Conservation (phyloP, 2,888 invertebrate genomes). For the Heliconius ismenius region DNA sequence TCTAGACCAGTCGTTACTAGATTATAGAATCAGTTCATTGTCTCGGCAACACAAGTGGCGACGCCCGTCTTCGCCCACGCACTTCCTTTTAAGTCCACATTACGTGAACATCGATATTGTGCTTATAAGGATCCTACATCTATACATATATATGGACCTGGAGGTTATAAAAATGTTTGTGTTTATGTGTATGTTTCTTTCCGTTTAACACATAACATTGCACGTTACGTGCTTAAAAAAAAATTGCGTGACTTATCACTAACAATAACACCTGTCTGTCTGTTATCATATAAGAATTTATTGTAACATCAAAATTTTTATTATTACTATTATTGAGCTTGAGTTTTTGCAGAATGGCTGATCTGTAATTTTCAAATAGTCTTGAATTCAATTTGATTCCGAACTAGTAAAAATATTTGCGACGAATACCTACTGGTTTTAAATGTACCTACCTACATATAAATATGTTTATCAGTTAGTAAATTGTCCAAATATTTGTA, state of each 20-base stretch:
- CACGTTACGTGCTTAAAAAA: too few species aligned
- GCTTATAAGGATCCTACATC: neutral
- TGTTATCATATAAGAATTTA: too few species aligned
- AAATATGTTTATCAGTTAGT: neutral
- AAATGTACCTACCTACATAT: too few species aligned
- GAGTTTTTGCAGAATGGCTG: neutral
- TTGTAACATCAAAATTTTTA: too few species aligned
- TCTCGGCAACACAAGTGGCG: constrained; percentile 11
- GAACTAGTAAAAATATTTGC: too few species aligned
- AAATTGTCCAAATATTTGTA: neutral
- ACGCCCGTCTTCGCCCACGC: constrained; percentile 33
- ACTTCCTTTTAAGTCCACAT: constrained; percentile 36
- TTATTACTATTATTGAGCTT: neutral
- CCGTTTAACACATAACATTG: too few species aligned
- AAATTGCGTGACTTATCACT: neutral
- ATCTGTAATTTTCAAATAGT: neutral
- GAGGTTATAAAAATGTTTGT: too few species aligned
- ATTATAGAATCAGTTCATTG: constrained; percentile 20
- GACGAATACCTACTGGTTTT: too few species aligned
- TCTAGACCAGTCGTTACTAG: constrained; percentile 16
- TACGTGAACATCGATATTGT: constrained; percentile 1
- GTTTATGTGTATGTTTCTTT: too few species aligned
- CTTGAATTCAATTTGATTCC: too few species aligned
- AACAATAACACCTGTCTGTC: neutral
- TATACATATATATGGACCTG: too few species aligned